Conservation (phyloP, 1,140 invertebrate genomes). For the Philaenus spumarius region DNA sequence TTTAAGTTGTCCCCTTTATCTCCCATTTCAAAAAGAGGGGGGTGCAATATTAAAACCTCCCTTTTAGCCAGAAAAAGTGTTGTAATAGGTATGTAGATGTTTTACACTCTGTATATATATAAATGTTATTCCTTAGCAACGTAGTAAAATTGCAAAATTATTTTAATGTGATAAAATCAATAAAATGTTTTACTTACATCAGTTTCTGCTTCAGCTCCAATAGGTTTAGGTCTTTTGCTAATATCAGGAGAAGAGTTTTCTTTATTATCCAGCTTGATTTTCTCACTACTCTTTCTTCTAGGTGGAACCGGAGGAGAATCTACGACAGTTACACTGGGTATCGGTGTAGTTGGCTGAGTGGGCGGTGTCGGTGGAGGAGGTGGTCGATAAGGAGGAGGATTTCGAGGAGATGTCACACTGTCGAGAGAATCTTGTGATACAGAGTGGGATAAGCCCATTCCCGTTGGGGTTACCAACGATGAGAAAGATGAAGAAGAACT, state of each 20-base stretch:
- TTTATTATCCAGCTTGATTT: slow-evolving; percentile 25
- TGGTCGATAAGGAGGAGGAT: slow-evolving; percentile 55
- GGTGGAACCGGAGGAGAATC: slow-evolving; percentile 49
- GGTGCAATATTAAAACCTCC: no score
- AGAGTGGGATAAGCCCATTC: slow-evolving; percentile 32
- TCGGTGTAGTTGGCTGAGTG: slow-evolving; percentile 7
- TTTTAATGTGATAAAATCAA: background rate
- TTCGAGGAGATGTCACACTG: slow-evolving; percentile 33
- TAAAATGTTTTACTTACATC: slow-evolving; percentile 18
- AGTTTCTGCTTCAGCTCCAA: slow-evolving; percentile 20
- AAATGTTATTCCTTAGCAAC: background rate
- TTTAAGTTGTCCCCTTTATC: no score
- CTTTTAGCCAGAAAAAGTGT: no score
- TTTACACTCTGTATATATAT: no score
- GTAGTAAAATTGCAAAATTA: background rate
- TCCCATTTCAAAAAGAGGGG: no score
- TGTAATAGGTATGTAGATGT: no score
- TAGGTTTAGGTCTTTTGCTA: slow-evolving; percentile 20
- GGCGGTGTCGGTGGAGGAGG: slow-evolving; percentile 10
- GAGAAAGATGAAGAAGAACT: slow-evolving; percentile 26
- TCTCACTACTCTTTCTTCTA: slow-evolving; percentile 46
- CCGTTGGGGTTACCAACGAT: background rate
- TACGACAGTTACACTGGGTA: slow-evolving; percentile 4
- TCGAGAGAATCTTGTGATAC: slow-evolving; percentile 27
- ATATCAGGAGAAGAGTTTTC: slow-evolving; percentile 14